phyloP scores from a whole-genome alignment of 1,140 invertebrate species.

The Hylaeus volcanicus region DNA sequence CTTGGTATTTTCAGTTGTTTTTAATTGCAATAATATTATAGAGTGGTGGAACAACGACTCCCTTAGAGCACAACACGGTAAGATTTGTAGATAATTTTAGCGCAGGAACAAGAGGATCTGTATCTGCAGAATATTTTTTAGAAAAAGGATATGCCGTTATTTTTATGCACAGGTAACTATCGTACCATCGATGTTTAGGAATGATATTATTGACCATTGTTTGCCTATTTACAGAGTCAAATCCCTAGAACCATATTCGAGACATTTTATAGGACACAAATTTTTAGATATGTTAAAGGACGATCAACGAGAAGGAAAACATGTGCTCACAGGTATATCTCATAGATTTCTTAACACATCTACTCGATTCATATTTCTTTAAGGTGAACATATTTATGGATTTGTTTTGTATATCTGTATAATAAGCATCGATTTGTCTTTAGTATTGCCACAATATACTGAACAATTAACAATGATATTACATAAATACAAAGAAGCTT shows the following conservation, averaged over 20 bases:
- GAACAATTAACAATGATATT: constrained; percentile 85
- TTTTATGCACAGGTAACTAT: constrained; percentile 86
- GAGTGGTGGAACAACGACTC: constrained; percentile 98
- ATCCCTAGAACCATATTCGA: constrained; percentile 93
- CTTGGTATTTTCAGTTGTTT: neutral
- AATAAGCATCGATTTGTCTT: constrained; percentile 52
- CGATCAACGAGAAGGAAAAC: constrained; percentile 82
- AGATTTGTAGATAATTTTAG: constrained; percentile 99
- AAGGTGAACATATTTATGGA: too few species aligned
- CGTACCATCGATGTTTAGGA: neutral
- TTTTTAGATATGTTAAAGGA: constrained; percentile 91
- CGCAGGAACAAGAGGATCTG: constrained; percentile 95
- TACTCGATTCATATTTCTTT: too few species aligned
- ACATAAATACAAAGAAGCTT: constrained; percentile 86
- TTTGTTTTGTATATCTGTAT: neutral
- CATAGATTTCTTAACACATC: too few species aligned
- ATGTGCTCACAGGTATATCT: constrained; percentile 81
- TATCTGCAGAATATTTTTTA: constrained; percentile 97
- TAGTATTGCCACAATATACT: constrained; percentile 87
- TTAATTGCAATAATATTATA: constrained; percentile 74
- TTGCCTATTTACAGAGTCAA: constrained; percentile 81
- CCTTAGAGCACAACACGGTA: constrained; percentile 97
- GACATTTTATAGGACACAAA: constrained; percentile 90
- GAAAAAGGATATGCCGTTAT: constrained; percentile 89
- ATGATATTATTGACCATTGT: neutral